Conservation (phyloP, 2,113 vertebrate species). For the Agapornis roseicollis region DNA sequence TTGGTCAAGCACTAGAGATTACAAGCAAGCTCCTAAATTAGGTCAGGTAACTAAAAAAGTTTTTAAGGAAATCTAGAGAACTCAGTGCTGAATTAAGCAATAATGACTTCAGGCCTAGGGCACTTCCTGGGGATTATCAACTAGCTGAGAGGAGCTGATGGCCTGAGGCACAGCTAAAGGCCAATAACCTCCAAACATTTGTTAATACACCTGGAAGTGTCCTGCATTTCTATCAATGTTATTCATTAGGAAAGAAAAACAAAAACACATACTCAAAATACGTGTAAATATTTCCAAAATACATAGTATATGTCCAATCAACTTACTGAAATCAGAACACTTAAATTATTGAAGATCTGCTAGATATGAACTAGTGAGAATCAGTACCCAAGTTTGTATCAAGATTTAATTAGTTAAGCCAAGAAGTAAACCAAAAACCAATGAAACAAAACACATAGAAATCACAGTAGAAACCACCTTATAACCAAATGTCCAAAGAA, state of each 20-base stretch:
- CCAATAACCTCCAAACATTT: slow-evolving; percentile 14
- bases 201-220: not conserved
- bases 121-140: slow-evolving; percentile 25
- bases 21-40: not conserved
- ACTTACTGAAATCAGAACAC: not conserved
- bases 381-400: not conserved
- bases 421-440: not conserved
- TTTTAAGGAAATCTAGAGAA: not conserved
- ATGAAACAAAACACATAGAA: not conserved
- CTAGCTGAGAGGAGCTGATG: not conserved
- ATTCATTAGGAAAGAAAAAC: not conserved
- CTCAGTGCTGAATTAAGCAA: slow-evolving; percentile 30
- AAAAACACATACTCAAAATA: not conserved
- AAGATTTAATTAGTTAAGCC: not conserved
- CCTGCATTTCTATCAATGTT: not conserved
- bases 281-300: not conserved
- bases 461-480: not conserved
- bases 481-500: not conserved
- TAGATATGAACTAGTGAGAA: not conserved
- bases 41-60: not conserved
- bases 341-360: not conserved
- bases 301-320: accelerated
- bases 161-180: slow-evolving; percentile 56
- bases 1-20: not conserved
- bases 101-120: not conserved